Percentiles rank a stretch among this genome's conserved stretches.
Conservation (phyloP, 2,888 invertebrate species). For the Sepioteuthis lessoniana region DNA sequence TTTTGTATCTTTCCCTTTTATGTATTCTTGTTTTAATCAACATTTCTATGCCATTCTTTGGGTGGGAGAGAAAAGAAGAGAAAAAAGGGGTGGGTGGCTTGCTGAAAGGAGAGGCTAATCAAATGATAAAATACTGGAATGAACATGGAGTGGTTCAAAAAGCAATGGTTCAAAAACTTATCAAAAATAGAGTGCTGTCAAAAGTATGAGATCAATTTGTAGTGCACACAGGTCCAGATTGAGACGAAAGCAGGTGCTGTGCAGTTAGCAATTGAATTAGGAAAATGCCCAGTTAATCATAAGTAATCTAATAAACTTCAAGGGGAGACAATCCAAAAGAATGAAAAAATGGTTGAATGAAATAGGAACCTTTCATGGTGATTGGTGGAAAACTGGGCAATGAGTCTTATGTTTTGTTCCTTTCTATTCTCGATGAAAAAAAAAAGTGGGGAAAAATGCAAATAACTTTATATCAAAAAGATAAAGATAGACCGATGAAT, state of each 20-base stretch:
- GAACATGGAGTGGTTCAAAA: neutral
- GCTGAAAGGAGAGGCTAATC: neutral
- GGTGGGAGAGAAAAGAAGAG: no score
- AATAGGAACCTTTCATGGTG: neutral
- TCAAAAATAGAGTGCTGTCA: neutral
- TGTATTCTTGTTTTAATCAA: slow-evolving; percentile 21
- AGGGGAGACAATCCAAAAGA: neutral
- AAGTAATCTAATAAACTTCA: slow-evolving; percentile 33
- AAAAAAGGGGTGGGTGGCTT: neutral
- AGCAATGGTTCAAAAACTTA: neutral
- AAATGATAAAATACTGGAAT: slow-evolving; percentile 9
- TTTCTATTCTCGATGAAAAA: neutral
- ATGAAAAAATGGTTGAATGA: neutral
- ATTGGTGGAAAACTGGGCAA: neutral
- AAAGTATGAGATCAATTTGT: slow-evolving; percentile 4
- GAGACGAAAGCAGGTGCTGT: slow-evolving; percentile 9
- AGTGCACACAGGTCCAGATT: slow-evolving; percentile 33
- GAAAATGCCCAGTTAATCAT: slow-evolving; percentile 14
- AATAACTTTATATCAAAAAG: neutral
- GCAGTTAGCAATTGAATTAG: neutral
- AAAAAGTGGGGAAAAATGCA: neutral
- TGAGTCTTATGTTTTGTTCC: neutral
- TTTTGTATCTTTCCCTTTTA: neutral
- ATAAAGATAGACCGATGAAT: neutral
- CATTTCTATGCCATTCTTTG: neutral